These are phyloP conservation scores for Myiozetetes cayanensis DNA, from an alignment of 2,113 vertebrate species.

Conservation along the genomic window DNA sequence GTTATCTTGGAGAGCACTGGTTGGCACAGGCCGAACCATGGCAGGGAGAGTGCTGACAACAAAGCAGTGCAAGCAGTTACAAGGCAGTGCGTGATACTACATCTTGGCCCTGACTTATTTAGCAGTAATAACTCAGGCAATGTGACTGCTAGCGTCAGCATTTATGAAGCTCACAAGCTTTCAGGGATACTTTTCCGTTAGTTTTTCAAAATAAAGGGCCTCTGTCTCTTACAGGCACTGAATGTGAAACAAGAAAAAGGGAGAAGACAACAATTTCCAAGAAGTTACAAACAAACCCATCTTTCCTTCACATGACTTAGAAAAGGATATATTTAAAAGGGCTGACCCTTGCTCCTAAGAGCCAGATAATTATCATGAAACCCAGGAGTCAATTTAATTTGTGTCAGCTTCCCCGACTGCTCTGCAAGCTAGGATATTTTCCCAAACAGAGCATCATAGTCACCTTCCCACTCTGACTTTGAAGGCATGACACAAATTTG, in stretches of 20 bases:
- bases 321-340: not conserved
- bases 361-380: not conserved
- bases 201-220: not conserved
- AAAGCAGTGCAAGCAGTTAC: not conserved
- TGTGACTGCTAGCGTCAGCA: not conserved
- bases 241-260: not conserved
- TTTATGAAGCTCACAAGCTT: not conserved
- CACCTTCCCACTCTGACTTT: not conserved
- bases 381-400: not conserved
- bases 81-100: not conserved
- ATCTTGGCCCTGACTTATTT: slow-evolving; percentile 27
- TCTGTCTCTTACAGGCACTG: not conserved
- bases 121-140: not conserved
- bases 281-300: not conserved
- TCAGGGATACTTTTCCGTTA: not conserved
- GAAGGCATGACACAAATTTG: not conserved
- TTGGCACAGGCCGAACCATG: not conserved
- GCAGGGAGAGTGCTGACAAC: not conserved
- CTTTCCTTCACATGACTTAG: not conserved
- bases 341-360: not conserved
- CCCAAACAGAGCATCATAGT: not conserved
- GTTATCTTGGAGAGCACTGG: not conserved
- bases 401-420: not conserved
- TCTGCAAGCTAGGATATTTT: not conserved
- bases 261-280: not conserved